Evolutionary conservation across 2,888 invertebrate species (phyloP), one percentile per base, ranked within the genome.

Genomic region (Tridacna crocea): DNA sequence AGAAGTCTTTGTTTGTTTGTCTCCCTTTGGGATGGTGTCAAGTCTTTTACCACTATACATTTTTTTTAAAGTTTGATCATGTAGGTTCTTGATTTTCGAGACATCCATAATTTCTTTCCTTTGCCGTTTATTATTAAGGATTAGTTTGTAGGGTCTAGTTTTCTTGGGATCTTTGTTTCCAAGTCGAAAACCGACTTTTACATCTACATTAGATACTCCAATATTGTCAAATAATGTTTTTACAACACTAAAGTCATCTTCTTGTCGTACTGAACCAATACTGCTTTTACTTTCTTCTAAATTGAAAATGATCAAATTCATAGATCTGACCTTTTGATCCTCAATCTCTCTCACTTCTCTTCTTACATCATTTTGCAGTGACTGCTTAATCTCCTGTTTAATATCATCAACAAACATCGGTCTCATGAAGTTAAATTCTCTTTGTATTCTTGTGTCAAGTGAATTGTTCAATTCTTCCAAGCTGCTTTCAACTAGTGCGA

Each of bases 31-130:
- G 36, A 36, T 19, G 60, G 60, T 19, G 60, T 60, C n/a, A 60
- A 60, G n/a, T 60, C 60, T 60, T 60, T 60, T 12, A 60, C 60
- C 22, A 60, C 24, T n/a, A 60, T 22, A 60, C 60, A 60, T 22
- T n/a, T 60, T n/a, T 11, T 60, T 12, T 22, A 24, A 11, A 22
- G 6, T 22, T 12, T n/a, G 11, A 22, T 24, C 17, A 24, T 60
- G n/a, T n/a, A 19, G 11, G 15, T 15, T 60, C 60, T 15, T 15
- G 24, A 22, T 60, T 19, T n/a, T 19, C 13, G 24, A 22, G 60
- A 36, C 36, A 36, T 36, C 36, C 36, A 36, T 8, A n/a, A n/a
- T 60, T 60, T 15, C 24, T 60, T 60, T 60, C n/a, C 60, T 60
- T n/a, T 60, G 60, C 24, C 24, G 22, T 60, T 60, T 60, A 24